Conservation (phyloP, 2,113 vertebrate species). For the Charina bottae region DNA sequence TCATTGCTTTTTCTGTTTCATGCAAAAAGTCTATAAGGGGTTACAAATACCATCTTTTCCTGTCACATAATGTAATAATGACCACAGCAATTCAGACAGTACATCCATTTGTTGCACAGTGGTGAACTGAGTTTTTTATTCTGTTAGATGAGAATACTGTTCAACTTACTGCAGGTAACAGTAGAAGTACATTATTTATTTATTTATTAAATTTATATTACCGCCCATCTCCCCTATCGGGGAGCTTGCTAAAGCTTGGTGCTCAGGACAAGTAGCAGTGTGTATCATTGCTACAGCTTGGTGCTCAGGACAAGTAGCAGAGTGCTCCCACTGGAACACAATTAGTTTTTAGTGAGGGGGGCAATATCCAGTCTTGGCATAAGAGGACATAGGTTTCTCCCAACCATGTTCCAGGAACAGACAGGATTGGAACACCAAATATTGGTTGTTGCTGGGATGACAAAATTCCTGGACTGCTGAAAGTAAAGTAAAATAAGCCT, state of each 20-base stretch:
- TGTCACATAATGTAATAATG: background rate
- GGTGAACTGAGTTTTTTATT: background rate
- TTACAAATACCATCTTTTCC: background rate
- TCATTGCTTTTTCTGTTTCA: too few species aligned
- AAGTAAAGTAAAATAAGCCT: background rate
- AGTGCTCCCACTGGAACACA: background rate
- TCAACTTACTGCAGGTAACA: background rate
- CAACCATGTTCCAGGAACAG: background rate
- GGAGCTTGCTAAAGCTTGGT: too few species aligned
- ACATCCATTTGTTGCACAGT: background rate
- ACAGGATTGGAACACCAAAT: background rate
- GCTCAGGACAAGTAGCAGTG: too few species aligned
- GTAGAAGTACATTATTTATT: background rate
- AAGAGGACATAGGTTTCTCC: background rate
- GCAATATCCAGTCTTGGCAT: background rate
- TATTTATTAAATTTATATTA: too few species aligned
- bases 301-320: background rate
- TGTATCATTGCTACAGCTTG: background rate
- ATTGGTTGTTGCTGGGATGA: background rate
- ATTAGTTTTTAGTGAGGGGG: background rate
- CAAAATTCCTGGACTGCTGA: background rate
- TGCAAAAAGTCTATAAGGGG: too few species aligned
- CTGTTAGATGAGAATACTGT: background rate
- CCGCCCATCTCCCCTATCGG: too few species aligned
- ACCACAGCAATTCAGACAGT: background rate